phyloP scores from a whole-genome alignment of 2,113 vertebrate species.

The Egretta garzetta region DNA sequence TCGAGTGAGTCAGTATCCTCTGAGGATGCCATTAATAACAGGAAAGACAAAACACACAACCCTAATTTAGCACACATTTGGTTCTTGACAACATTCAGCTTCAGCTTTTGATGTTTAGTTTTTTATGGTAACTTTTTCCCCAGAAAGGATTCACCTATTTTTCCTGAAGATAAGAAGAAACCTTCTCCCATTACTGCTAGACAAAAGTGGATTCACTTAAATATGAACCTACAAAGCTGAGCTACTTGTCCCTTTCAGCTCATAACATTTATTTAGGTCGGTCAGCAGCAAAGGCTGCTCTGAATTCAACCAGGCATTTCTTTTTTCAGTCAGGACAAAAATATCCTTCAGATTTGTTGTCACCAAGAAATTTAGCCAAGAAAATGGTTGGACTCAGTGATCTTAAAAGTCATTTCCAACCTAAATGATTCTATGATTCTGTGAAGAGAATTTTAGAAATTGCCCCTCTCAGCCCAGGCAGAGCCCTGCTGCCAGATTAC shows the following conservation, averaged over 20 bases:
- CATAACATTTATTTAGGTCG: not conserved
- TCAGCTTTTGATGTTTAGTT: not conserved
- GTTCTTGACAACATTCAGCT: not conserved
- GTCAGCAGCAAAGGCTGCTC: not conserved
- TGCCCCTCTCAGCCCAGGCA: not conserved
- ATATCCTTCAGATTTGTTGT: not conserved
- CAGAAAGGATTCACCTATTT: not conserved
- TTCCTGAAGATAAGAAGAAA: not conserved
- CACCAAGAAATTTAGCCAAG: not conserved
- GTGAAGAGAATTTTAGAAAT: not conserved
- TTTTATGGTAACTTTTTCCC: not conserved
- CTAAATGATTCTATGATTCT: not conserved
- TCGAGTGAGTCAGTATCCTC: constrained; percentile 73
- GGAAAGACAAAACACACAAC: constrained; percentile 43
- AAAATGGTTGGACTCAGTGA: not conserved
- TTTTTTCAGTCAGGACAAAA: not conserved
- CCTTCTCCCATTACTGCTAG: not conserved
- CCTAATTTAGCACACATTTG: constrained; percentile 57
- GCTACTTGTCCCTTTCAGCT: not conserved
- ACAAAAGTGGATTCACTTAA: not conserved
- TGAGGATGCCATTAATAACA: constrained; percentile 68
- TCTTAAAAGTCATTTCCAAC: not conserved
- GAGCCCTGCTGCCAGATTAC: not conserved
- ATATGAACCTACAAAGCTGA: not conserved
- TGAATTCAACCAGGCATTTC: not conserved